Conservation (phyloP, 2,113 vertebrate genomes). For the Pitta sordida region DNA sequence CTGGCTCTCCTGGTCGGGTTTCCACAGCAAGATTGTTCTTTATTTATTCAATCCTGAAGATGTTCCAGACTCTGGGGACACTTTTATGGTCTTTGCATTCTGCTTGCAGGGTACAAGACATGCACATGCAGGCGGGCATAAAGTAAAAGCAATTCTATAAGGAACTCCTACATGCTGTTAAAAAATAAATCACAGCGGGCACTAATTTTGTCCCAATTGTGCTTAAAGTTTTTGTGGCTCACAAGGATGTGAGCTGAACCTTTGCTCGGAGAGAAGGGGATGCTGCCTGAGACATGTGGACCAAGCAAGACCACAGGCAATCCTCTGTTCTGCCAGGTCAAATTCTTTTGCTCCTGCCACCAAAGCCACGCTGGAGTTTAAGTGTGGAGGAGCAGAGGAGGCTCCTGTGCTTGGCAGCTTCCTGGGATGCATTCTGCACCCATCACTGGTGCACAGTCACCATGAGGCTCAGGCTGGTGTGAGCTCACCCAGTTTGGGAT, state of each 20-base stretch:
- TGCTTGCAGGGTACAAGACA: neutral
- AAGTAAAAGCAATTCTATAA: neutral
- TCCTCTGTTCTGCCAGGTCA: accelerated
- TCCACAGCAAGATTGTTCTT: neutral
- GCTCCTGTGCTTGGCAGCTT: neutral
- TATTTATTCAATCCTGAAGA: neutral
- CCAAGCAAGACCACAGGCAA: neutral
- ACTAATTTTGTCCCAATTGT: neutral
- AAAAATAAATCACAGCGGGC: neutral
- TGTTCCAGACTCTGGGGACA: neutral
- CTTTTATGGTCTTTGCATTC: neutral
- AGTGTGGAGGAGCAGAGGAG: neutral
- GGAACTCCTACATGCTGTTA: neutral
- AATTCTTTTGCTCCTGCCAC: neutral
- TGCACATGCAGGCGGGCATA: accelerated
- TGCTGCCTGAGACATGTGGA: neutral
- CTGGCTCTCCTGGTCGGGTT: conserved; percentile 21
- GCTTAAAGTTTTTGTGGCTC: neutral
- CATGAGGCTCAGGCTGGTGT: accelerated
- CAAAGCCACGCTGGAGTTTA: neutral
- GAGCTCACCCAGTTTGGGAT: neutral
- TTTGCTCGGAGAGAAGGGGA: neutral
- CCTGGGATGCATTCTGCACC: neutral
- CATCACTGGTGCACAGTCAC: neutral
- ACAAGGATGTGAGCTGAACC: neutral